Evolutionary conservation across 1,140 invertebrate species (phyloP).

Genomic region (Drosophila punjabiensis): DNA sequence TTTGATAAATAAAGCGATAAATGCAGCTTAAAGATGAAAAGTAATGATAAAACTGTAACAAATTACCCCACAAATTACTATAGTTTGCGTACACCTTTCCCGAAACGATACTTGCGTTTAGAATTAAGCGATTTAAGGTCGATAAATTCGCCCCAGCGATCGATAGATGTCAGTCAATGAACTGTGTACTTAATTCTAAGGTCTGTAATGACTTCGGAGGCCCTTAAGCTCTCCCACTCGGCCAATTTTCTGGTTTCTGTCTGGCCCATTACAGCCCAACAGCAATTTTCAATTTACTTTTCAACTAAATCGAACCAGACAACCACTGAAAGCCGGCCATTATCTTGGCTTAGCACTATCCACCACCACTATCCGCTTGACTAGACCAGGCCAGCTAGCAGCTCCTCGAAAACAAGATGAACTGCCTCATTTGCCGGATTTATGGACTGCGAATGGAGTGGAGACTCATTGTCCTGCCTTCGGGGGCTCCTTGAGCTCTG

Average conservation of each 20-base stretch:
- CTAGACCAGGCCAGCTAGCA: neutral
- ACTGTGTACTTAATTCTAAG: slow-evolving; percentile 27
- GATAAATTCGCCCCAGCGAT: neutral
- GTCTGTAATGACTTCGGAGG: slow-evolving; percentile 13
- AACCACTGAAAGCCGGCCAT: slow-evolving; percentile 40
- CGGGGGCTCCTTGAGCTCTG: slow-evolving; percentile 29
- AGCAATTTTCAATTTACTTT: slow-evolving; percentile 48
- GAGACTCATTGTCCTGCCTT: slow-evolving; percentile 53
- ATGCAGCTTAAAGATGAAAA: neutral
- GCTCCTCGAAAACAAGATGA: slow-evolving; percentile 50
- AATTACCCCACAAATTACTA: neutral
- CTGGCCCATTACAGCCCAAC: neutral
- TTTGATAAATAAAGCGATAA: neutral
- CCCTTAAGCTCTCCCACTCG: slow-evolving; percentile 19
- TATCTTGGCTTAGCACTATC: slow-evolving; percentile 44
- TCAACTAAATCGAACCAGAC: slow-evolving; percentile 40
- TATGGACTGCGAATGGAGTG: slow-evolving; percentile 73
- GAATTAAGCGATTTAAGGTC: slow-evolving; percentile 2
- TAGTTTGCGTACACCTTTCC: neutral
- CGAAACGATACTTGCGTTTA: neutral
- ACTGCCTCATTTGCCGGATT: slow-evolving; percentile 75
- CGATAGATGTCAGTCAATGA: slow-evolving; percentile 15
- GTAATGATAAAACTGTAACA: neutral
- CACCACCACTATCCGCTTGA: slow-evolving; percentile 6
- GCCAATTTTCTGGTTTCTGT: slow-evolving; percentile 12